Percentiles rank a stretch among this genome's conserved stretches.
Conservation (phyloP, 2,113 vertebrate genomes). For the Brachyistius frenatus region DNA sequence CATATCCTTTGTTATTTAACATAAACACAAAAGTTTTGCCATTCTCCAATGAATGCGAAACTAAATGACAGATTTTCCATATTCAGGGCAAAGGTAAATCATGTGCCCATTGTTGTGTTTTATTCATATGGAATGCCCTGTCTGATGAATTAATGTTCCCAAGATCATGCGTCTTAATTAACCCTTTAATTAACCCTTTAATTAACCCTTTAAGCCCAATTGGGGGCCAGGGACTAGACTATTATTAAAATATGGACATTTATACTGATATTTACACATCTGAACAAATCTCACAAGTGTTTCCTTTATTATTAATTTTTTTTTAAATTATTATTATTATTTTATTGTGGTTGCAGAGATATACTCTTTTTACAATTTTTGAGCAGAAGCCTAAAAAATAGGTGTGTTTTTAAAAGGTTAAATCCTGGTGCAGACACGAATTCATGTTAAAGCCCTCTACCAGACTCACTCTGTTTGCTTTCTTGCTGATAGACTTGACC, state of each 20-base stretch:
- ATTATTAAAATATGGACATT: too few species aligned
- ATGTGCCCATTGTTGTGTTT: conserved; percentile 1
- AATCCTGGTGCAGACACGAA: conserved; percentile 29
- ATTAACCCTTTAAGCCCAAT: too few species aligned
- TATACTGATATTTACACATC: too few species aligned
- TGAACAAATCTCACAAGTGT: too few species aligned
- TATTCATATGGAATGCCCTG: background rate
- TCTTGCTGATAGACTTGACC: conserved; percentile 11
- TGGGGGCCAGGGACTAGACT: too few species aligned
- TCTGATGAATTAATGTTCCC: conserved; percentile 19
- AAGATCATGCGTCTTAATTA: conserved; percentile 19
- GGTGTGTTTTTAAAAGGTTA: background rate
- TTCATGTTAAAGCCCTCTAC: conserved; percentile 2
- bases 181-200: too few species aligned
- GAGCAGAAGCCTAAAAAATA: too few species aligned
- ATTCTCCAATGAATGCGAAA: background rate
- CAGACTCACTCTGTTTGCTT: background rate
- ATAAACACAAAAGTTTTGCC: conserved; percentile 27
- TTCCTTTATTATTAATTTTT: too few species aligned
- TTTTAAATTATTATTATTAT: too few species aligned
- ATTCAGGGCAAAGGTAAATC: conserved; percentile 19
- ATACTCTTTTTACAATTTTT: too few species aligned
- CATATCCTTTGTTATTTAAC: conserved; percentile 23
- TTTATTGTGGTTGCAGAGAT: too few species aligned
- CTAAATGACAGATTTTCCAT: conserved; percentile 18